Percentiles rank a stretch among this genome's conserved stretches.
Conservation (phyloP, 2,113 vertebrate species). For the Oriolus oriolus region DNA sequence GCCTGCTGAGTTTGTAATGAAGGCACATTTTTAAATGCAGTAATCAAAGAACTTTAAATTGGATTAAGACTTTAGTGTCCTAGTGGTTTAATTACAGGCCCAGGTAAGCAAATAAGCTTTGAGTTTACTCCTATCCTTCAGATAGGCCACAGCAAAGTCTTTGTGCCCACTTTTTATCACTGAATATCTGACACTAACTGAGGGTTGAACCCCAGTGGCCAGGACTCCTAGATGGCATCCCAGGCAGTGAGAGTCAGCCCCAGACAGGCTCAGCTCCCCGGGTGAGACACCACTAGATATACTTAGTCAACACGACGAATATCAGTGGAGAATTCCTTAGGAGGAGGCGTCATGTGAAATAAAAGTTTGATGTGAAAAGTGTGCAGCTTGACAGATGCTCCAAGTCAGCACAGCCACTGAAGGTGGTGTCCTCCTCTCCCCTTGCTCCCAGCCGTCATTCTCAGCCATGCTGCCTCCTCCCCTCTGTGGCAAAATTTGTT, state of each 20-base stretch:
- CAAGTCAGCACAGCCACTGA: not conserved
- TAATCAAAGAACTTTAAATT: constrained; percentile 32
- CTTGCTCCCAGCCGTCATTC: not conserved
- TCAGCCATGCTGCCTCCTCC: not conserved
- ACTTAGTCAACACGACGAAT: not conserved
- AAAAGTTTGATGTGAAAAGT: not conserved
- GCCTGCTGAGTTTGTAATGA: not conserved
- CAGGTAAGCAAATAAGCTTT: not conserved
- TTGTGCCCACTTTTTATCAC: not conserved
- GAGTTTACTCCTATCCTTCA: not conserved
- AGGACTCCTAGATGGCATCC: not conserved
- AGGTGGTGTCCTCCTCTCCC: not conserved
- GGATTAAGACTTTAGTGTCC: not conserved
- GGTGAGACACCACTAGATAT: not conserved
- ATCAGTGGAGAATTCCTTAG: not conserved
- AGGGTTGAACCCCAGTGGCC: not conserved
- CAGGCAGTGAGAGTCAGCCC: not conserved
- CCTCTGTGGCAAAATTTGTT: not conserved
- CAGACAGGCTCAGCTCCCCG: not conserved
- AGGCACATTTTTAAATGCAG: not conserved
- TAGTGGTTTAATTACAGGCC: not conserved
- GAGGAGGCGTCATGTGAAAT: not conserved
- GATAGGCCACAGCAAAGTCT: not conserved
- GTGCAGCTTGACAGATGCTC: not conserved
- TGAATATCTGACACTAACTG: not conserved